Evolutionary conservation across 2,113 vertebrate species (phyloP).

Genomic region (Neofelis nebulosa): DNA sequence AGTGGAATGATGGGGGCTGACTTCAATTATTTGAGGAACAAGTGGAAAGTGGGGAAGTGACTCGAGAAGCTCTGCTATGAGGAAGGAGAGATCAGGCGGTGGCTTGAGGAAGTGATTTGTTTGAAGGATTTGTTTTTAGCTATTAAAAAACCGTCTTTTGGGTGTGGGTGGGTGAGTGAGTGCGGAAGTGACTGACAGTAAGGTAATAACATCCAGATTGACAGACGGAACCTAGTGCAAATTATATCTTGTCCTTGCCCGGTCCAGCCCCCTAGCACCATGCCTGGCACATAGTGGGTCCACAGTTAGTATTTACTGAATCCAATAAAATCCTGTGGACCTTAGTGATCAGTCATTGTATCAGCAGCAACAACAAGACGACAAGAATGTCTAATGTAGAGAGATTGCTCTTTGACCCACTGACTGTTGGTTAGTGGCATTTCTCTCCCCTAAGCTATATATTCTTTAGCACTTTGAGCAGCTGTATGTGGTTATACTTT

Average conservation of each 20-base stretch:
- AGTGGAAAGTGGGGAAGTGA: not conserved
- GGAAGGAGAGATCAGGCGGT: not conserved
- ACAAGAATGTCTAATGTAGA: not conserved
- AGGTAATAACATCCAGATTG: not conserved
- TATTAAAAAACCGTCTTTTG: not conserved
- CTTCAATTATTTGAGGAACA: not conserved
- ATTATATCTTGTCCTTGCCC: not conserved
- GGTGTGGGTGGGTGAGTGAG: not conserved
- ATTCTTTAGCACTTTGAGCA: not conserved
- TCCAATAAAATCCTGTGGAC: not conserved
- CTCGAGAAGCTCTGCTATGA: not conserved
- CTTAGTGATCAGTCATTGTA: not conserved
- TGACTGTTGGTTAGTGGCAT: not conserved
- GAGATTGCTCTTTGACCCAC: not conserved
- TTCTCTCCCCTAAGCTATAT: not conserved
- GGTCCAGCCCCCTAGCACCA: not conserved
- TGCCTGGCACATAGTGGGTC: not conserved
- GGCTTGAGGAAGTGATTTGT: slow-evolving; percentile 18
- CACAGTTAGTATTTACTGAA: not conserved
- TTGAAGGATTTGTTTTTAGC: not conserved
- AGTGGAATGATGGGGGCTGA: not conserved
- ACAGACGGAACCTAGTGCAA: not conserved
- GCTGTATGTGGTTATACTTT: not conserved
- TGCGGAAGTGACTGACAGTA: not conserved
- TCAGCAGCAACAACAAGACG: not conserved